These are phyloP conservation scores for Sesia bembeciformis DNA, from an alignment of 2,888 invertebrate species.

Conservation along the genomic window DNA sequence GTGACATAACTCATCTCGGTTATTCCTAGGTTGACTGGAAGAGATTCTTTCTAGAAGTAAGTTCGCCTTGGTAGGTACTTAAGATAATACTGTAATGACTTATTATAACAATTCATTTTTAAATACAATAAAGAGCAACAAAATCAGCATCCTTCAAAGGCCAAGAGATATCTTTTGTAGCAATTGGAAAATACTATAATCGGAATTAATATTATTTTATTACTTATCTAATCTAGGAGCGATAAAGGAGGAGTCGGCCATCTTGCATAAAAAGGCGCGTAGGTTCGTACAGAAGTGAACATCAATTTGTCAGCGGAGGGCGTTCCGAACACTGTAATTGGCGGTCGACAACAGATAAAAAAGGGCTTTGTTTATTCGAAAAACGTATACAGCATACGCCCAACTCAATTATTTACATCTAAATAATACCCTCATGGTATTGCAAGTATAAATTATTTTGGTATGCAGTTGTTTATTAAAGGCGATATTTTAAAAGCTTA, in stretches of 20 bases:
- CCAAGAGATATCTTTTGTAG: too few species aligned
- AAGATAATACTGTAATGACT: too few species aligned
- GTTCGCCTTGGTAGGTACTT: too few species aligned
- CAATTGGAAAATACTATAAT: too few species aligned
- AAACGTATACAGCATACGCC: slow-evolving; percentile 13
- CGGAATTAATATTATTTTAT: too few species aligned
- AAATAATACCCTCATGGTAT: slow-evolving; percentile 7
- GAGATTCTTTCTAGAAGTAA: too few species aligned
- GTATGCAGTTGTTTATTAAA: slow-evolving; percentile 5
- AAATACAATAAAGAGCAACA: too few species aligned
- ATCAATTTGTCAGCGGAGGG: slow-evolving; percentile 61
- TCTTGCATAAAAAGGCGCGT: slow-evolving; percentile 27
- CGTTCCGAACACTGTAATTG: slow-evolving; percentile 53
- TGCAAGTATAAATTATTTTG: slow-evolving; percentile 6
- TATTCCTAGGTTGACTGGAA: too few species aligned
- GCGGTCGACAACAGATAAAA: slow-evolving; percentile 46
- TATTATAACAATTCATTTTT: too few species aligned
- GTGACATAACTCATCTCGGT: too few species aligned
- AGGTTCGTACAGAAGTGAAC: slow-evolving; percentile 14
- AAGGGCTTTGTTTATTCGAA: slow-evolving; percentile 26
- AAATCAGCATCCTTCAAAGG: too few species aligned
- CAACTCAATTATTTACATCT: slow-evolving; percentile 14
- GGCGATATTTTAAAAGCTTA: slow-evolving; percentile 3
- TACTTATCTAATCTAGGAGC: too few species aligned
- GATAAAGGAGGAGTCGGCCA: slow-evolving; percentile 1